These are phyloP conservation scores for Gasterosteus nipponicus DNA, from an alignment of 2,113 vertebrate species.

Conservation along the genomic window DNA sequence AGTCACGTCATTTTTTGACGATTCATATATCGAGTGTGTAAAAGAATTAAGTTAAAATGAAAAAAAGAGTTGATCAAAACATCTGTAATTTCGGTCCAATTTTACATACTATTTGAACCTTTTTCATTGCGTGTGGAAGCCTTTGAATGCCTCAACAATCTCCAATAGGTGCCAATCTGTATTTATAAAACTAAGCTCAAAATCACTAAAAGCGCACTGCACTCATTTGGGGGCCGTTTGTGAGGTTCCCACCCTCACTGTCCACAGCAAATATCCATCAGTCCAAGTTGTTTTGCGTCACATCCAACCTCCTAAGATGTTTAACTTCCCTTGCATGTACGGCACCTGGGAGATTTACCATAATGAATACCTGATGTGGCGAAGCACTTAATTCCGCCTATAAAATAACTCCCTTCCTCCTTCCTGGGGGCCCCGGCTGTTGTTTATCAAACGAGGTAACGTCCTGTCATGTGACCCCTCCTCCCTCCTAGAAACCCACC, in stretches of 20 bases:
- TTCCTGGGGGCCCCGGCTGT: slow-evolving; percentile 72
- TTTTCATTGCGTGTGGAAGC: background rate
- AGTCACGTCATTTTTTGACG: background rate
- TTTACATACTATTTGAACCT: background rate
- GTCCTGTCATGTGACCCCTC: slow-evolving; percentile 81
- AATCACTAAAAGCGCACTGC: background rate
- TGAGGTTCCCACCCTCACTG: slow-evolving; percentile 6
- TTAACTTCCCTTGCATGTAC: slow-evolving; percentile 37
- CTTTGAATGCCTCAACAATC: background rate
- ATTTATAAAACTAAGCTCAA: background rate
- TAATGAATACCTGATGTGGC: slow-evolving; percentile 78
- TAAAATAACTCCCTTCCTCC: slow-evolving; percentile 78
- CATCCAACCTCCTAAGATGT: slow-evolving; percentile 41
- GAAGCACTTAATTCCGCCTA: slow-evolving; percentile 71
- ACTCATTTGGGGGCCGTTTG: slow-evolving; percentile 8
- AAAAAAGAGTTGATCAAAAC: background rate
- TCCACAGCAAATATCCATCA: slow-evolving; percentile 17
- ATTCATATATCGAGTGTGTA: too few species aligned
- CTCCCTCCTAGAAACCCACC: slow-evolving; percentile 73
- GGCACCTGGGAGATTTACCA: slow-evolving; percentile 72
- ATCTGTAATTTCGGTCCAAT: background rate
- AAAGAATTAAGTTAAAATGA: background rate
- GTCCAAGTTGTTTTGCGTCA: slow-evolving; percentile 39
- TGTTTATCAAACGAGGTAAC: slow-evolving; percentile 81
- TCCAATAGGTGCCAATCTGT: background rate